A percentile compares a stretch with the other conserved stretches of the same genome.
These are phyloP conservation scores for Anoncus sp. DNA, from an alignment of 2,888 invertebrate species.

Conservation along the genomic window DNA sequence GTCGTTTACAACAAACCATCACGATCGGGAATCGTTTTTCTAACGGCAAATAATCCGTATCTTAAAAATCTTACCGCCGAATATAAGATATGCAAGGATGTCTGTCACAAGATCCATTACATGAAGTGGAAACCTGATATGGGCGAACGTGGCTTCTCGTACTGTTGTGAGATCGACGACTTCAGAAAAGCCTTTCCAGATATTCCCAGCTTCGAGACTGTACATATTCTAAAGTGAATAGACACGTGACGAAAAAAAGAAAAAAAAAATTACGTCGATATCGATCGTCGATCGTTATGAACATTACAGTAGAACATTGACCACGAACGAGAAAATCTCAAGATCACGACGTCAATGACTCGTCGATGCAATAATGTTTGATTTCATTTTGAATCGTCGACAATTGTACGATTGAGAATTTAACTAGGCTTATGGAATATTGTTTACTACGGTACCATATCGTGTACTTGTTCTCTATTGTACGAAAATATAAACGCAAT, in stretches of 20 bases:
- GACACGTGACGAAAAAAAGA: not conserved
- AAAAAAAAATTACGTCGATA: not conserved
- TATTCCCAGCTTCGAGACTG: constrained; percentile 46
- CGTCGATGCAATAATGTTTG: not conserved
- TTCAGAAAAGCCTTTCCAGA: constrained; percentile 51
- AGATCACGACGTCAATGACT: not conserved
- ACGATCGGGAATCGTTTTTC: constrained; percentile 85
- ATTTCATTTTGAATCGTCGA: not conserved
- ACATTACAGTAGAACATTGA: not conserved
- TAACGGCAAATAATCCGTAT: constrained; percentile 87
- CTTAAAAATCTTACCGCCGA: constrained; percentile 61
- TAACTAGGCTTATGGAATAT: not conserved
- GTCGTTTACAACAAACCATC: constrained; percentile 85
- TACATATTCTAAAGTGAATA: constrained; percentile 21
- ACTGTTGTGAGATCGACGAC: constrained; percentile 79
- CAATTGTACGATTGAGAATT: not conserved
- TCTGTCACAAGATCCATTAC: constrained; percentile 74
- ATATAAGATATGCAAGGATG: constrained; percentile 74
- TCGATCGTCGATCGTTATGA: not conserved
- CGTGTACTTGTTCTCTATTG: not conserved
- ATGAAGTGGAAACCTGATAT: constrained; percentile 72
- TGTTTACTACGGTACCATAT: not conserved
- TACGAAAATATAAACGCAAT: too few relatives aligned
- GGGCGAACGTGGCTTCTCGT: constrained; percentile 75
- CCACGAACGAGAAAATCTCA: not conserved